phyloP scores from a whole-genome alignment of 2,888 invertebrate species.

The Disparrhopalites patrizii region DNA sequence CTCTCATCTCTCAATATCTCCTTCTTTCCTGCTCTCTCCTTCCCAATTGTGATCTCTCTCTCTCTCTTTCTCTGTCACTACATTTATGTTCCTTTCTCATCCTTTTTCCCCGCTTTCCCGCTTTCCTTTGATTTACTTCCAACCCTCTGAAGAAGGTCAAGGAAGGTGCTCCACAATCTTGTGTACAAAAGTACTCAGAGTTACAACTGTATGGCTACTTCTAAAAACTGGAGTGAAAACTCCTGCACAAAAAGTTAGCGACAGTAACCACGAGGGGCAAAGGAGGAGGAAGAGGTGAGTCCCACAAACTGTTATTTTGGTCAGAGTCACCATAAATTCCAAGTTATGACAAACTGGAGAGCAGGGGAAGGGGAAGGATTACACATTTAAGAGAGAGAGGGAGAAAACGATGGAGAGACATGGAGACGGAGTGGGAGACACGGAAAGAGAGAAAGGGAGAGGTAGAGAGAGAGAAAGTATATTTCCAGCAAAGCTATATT shows the following conservation, averaged over 20 bases:
- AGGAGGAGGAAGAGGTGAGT: not conserved
- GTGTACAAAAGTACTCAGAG: no score
- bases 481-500: no score
- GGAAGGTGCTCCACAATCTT: not conserved
- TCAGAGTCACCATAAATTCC: not conserved
- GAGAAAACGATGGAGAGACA: not conserved
- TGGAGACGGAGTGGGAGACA: not conserved
- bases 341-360: slow-evolving; percentile 2
- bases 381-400: not conserved
- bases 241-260: not conserved
- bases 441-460: no score
- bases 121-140: not conserved
- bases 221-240: no score
- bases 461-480: no score
- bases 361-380: not conserved
- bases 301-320: not conserved
- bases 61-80: not conserved
- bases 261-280: no score
- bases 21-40: not conserved
- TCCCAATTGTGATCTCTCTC: not conserved
- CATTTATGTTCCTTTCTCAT: not conserved
- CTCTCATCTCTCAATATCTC: not conserved
- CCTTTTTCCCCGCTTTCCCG: not conserved
- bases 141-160: not conserved
- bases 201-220: no score